Evolutionary conservation across 2,888 invertebrate species (phyloP).

Genomic region (Lasioglossum malachurum): DNA sequence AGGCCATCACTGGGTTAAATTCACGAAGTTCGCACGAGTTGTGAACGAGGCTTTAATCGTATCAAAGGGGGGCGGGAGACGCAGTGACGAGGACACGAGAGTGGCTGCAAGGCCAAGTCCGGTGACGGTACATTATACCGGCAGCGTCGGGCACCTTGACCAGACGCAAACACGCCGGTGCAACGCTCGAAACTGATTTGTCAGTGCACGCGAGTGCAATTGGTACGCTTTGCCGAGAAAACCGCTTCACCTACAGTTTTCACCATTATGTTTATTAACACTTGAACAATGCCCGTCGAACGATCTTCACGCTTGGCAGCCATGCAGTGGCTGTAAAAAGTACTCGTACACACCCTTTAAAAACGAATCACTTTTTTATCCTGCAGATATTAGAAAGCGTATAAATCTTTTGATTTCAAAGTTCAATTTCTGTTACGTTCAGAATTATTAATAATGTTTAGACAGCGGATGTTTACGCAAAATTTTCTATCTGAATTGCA

Average conservation of each 20-base stretch:
- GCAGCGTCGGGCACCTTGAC: conserved; percentile 77
- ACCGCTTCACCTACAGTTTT: background rate
- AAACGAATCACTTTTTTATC: too few relatives aligned
- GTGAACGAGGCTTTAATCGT: conserved; percentile 58
- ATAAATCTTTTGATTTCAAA: too few relatives aligned
- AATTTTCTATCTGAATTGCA: too few relatives aligned
- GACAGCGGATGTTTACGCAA: too few relatives aligned
- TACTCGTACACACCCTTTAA: too few relatives aligned
- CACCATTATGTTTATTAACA: background rate
- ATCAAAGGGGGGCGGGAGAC: conserved; percentile 54
- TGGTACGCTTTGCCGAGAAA: background rate
- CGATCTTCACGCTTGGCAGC: too few relatives aligned
- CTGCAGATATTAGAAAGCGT: too few relatives aligned
- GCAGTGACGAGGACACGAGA: conserved; percentile 65
- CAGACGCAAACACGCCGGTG: conserved; percentile 75
- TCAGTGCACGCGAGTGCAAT: conserved; percentile 16
- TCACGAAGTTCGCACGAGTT: conserved; percentile 26
- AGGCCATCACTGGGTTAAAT: background rate
- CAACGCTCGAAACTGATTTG: conserved; percentile 72
- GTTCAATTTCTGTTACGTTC: too few relatives aligned
- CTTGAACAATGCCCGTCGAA: background rate
- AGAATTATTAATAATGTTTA: too few relatives aligned
- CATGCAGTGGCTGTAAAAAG: too few relatives aligned
- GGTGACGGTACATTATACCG: conserved; percentile 55
- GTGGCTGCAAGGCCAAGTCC: conserved; percentile 69